Base-by-base conservation (phyloP, 2,888 invertebrate species). In the Ptilodon capucinus region DNA sequence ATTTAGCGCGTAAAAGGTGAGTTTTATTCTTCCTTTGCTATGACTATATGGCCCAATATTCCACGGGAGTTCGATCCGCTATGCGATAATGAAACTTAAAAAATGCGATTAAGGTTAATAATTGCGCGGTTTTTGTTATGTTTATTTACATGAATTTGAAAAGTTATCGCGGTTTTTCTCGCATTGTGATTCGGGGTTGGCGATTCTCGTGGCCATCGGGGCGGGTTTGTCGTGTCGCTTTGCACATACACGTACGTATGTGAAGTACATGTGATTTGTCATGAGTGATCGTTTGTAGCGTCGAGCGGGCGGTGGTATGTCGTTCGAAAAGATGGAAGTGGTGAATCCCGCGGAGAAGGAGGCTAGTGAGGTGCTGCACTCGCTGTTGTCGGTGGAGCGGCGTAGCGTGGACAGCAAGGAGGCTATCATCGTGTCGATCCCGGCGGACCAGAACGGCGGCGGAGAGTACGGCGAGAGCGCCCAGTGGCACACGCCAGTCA, bases 281-380 rank as follows among this genome's bases (percentile, higher is more conserved):
- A 74, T 83, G 84, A 80, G 71, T 76, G 81, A 81, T 89, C 83
- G 84, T 73, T 88, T 89, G 73, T 87, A 88, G 85, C 77, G 73
- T 79, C 76, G 77, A 80, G 74, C 76, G 67, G 68, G 68, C 74
- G 68, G 68, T 74, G 68, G 64, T 65, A 88, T 91, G 90, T 89
- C 89, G 63, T 91, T 84, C 78, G 88, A 90, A 72, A 91, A 92
- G 84, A 93, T 93, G 93, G 92, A 93, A 74, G 91, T 91, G 65
- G 93, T 93, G 62, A 93, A 93, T 76, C 92, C 93, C 52, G 94
- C 94, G 28, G 94, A 94, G 82, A 94, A 94, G 78, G 94, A 94
- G 77, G 94, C 94, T 16, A 94, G 94, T 70, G 94, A 94, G 82
- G 94, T 94, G 36, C 84, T 94, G 44, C 94, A 94, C 74, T 93